Evolutionary conservation across 2,797 vertebrate genomes (phyloP).

Genomic region (Pristis pectinata): DNA sequence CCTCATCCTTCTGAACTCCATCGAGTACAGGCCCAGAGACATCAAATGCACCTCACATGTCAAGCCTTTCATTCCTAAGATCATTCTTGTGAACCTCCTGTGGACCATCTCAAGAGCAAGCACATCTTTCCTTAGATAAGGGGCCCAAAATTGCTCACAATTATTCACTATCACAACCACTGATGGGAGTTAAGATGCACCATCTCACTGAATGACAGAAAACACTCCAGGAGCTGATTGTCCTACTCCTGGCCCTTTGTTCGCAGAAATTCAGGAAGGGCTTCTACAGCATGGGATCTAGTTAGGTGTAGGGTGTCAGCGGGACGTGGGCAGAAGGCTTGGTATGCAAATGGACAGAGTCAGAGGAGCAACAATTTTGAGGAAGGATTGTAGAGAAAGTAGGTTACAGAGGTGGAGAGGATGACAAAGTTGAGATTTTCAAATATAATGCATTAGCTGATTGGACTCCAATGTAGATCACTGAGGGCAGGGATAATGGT

Average conservation of each 20-base stretch:
- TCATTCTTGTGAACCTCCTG: too few species aligned
- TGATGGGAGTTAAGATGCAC: neutral
- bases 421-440: neutral
- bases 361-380: neutral
- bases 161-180: too few species aligned
- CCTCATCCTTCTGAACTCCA: too few species aligned
- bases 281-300: neutral
- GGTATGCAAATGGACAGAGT: neutral
- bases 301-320: neutral
- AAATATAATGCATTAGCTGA: neutral
- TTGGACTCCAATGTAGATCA: neutral
- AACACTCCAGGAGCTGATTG: neutral
- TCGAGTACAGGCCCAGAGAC: too few species aligned
- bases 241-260: neutral
- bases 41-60: too few species aligned
- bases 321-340: too few species aligned
- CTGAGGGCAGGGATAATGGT: neutral
- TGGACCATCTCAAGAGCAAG: too few species aligned
- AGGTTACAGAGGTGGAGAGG: neutral
- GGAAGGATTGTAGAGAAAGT: neutral
- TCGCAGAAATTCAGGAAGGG: neutral
- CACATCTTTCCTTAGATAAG: too few species aligned
- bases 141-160: too few species aligned
- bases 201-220: neutral
- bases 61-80: too few species aligned